phyloP scores from a whole-genome alignment of 2,888 invertebrate genomes.

The Aleiodes alternator region DNA sequence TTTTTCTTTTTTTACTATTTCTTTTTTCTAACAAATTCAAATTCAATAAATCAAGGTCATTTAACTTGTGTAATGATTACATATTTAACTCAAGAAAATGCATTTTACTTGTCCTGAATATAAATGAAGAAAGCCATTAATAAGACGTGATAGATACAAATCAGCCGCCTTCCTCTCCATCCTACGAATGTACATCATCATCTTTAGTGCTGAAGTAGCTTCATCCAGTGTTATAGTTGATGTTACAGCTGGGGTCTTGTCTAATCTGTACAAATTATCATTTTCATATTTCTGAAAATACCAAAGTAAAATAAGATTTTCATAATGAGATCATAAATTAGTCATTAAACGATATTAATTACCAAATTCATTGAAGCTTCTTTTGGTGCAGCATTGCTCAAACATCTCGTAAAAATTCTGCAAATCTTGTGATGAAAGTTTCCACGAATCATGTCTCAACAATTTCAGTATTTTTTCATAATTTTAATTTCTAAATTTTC shows the following conservation, averaged over 20 bases:
- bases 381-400: neutral
- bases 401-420: neutral
- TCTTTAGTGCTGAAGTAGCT: conserved; percentile 49
- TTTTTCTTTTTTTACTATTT: too few relatives aligned
- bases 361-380: conserved; percentile 1
- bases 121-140: conserved; percentile 66
- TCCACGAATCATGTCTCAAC: neutral
- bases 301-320: neutral
- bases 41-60: conserved; percentile 5
- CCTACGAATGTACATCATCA: conserved; percentile 57
- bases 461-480: neutral
- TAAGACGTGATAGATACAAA: conserved; percentile 62
- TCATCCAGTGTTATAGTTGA: conserved; percentile 49
- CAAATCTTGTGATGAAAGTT: neutral
- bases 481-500: too few relatives aligned
- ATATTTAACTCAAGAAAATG: neutral
- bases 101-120: conserved; percentile 70
- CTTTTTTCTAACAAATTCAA: neutral
- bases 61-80: neutral
- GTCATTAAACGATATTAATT: neutral
- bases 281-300: conserved; percentile 17
- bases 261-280: conserved; percentile 48
- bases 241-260: conserved; percentile 50
- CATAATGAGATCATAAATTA: neutral
- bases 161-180: conserved; percentile 58